Conservation (phyloP, 2,797 vertebrate genomes). For the Parotocinclus haroldoi region DNA sequence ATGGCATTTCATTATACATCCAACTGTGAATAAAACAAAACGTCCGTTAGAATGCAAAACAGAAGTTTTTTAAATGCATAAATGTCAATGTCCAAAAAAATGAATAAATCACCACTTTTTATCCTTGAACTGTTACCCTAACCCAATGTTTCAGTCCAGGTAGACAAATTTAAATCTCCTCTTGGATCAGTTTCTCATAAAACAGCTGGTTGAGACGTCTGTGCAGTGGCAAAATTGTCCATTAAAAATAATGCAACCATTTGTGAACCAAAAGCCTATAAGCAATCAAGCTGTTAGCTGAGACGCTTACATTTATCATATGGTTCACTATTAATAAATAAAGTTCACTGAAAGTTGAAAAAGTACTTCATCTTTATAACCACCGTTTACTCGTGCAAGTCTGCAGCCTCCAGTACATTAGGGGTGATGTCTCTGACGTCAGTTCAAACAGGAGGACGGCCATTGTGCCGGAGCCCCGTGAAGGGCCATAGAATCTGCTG, state of each 20-base stretch:
- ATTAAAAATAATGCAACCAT: too few species aligned
- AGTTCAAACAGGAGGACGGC: slow-evolving; percentile 81
- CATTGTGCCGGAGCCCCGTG: slow-evolving; percentile 79
- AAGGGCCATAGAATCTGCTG: slow-evolving; percentile 93
- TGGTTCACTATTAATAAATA: not conserved
- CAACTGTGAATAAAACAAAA: slow-evolving; percentile 54
- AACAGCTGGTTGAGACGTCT: too few species aligned
- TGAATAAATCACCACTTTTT: too few species aligned
- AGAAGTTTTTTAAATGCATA: too few species aligned
- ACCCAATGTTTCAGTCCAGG: too few species aligned
- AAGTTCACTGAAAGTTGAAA: not conserved
- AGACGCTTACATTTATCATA: slow-evolving; percentile 2
- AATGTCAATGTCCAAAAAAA: too few species aligned
- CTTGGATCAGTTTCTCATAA: too few species aligned
- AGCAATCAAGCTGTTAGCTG: not conserved
- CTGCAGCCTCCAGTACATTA: not conserved
- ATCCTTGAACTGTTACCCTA: too few species aligned
- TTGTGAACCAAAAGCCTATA: not conserved
- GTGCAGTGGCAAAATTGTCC: too few species aligned
- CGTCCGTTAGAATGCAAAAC: slow-evolving; percentile 16
- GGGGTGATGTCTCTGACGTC: not conserved
- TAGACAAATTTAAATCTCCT: too few species aligned
- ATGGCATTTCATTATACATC: slow-evolving; percentile 56
- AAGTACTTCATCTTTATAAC: not conserved
- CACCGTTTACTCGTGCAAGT: not conserved